Base-by-base conservation (phyloP, 2,797 vertebrate genomes). In the Syncerus caffer region DNA sequence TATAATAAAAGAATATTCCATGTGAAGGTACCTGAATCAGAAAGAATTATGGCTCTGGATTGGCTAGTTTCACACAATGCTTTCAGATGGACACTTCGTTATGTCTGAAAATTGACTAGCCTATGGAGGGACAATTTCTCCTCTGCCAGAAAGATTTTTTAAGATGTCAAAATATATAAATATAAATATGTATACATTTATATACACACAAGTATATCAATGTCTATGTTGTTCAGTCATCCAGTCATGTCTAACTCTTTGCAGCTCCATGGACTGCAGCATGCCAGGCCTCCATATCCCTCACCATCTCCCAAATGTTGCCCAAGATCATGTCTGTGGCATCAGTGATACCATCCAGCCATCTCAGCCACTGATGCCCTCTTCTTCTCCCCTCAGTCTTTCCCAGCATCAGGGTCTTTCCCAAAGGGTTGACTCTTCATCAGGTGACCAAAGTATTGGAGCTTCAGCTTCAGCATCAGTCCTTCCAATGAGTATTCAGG, bases 341-440 rank as follows among this genome's bases (percentile, higher is more conserved):
- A 71, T 71, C 10, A 38, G n/a, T 38, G 17, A 71, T 21, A 71
- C 11, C 64, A 71, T 38, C 17, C n/a, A 71, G n/a, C 64, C 64
- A 38, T 71, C n/a, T 71, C n/a, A 71, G 19, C 19, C n/a, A 38
- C 5, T 11, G 0, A 71, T 23, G 2, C 19, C 34, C 3, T 71
- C 10, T 71, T 4, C 4, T 38, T 71, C 34, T 71, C 64, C n/a
- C 11, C 34, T 71, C 4, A 38, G 23, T 38, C 64, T 71, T 38
- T 71, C 64, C 10, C 5, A 6, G 64, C 3, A 12, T 71, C 19
- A 38, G 19, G 19, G 34, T 38, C 64, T 38, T 38, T 71, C n/a
- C 19, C 34, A 71, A 71, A 71, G 5, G 4, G 10, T 71, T 38
- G 17, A 4, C 19, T 71, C 1, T 38, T 71, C 64, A 71, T 71